Percentiles rank a stretch among this genome's conserved stretches.
These are phyloP conservation scores for Tinamus major DNA, from an alignment of 2,797 vertebrate genomes.

Conservation along the genomic window DNA sequence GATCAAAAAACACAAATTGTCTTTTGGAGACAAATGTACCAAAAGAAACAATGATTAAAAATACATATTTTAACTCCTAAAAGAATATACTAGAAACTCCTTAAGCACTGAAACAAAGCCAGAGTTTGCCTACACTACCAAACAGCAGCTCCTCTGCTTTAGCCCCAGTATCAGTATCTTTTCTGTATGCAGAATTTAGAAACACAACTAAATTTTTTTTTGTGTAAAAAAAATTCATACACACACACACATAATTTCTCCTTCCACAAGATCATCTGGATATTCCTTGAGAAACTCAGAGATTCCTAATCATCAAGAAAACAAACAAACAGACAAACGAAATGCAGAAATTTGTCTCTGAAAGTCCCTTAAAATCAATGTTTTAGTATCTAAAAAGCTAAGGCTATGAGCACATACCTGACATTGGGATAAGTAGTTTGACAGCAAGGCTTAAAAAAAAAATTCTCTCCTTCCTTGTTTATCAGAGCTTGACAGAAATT, in stretches of 20 bases:
- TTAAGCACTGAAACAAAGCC: neutral
- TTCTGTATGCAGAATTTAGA: neutral
- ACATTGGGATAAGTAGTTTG: neutral
- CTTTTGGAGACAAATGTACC: neutral
- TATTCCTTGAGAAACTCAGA: neutral
- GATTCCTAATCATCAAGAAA: neutral
- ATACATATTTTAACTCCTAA: neutral
- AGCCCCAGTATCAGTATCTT: neutral
- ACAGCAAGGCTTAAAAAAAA: neutral
- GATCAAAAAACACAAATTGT: neutral
- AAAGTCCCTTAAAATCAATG: neutral
- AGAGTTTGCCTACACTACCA: neutral
- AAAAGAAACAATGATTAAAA: neutral
- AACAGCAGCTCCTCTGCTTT: neutral
- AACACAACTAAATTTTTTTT: no score
- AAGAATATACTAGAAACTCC: neutral
- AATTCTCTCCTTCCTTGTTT: neutral
- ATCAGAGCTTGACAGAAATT: neutral
- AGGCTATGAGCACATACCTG: neutral
- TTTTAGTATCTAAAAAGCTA: neutral
- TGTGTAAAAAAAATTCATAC: no score
- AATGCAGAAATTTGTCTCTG: neutral
- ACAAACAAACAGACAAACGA: neutral
- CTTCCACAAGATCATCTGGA: rapidly evolving
- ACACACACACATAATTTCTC: rapidly evolving